phyloP scores from a whole-genome alignment of 2,113 vertebrate species.

The Camelus bactrianus region DNA sequence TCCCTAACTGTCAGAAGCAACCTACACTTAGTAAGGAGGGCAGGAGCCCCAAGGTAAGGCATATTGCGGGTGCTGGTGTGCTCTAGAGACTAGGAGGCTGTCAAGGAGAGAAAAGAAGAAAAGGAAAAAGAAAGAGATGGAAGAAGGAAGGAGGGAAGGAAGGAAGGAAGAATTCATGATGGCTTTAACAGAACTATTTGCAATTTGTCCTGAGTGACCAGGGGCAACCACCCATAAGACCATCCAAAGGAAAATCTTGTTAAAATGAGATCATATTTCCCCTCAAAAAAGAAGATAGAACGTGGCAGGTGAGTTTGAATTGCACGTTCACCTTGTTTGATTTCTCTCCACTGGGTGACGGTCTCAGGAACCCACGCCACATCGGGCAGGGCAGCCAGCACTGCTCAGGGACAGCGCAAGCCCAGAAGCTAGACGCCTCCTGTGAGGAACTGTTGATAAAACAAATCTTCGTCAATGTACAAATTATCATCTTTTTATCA shows the following conservation, averaged over 20 bases:
- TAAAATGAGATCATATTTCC: neutral
- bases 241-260: neutral
- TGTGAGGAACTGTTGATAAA: neutral
- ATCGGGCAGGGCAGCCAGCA: neutral
- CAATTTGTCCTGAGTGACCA: neutral
- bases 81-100: neutral
- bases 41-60: neutral
- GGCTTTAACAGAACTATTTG: neutral
- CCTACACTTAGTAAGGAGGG: neutral
- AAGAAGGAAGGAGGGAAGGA: neutral
- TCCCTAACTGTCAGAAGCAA: neutral
- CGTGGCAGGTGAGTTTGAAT: neutral
- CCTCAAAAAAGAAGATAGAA: neutral
- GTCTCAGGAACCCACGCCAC: neutral
- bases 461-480: neutral
- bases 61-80: neutral
- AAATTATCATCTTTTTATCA: neutral
- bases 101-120: neutral
- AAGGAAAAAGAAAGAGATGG: neutral
- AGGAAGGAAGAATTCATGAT: neutral
- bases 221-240: fast-evolving
- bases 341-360: neutral
- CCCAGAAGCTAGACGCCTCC: neutral
- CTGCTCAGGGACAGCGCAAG: neutral
- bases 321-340: neutral